These are phyloP conservation scores for Aurelia aurita DNA, from an alignment of 30 jellyfish, hydroid and myxozoan species.

Conservation along the genomic window DNA sequence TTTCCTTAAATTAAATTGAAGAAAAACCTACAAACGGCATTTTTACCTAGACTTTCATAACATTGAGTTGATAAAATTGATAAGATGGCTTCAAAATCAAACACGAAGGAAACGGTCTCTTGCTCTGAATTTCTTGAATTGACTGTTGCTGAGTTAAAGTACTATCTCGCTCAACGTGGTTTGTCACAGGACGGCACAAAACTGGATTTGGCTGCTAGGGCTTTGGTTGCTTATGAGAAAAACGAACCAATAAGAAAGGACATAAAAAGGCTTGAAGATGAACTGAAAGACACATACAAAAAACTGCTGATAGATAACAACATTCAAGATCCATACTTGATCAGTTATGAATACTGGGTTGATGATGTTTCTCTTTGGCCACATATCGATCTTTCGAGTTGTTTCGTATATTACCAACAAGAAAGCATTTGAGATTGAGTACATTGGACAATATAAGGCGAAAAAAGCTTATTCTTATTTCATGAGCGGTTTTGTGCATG, in stretches of 20 bases:
- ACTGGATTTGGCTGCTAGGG: constrained; percentile 8
- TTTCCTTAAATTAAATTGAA: too few species aligned
- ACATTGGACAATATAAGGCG: constrained; percentile 21
- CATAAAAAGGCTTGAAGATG: not conserved
- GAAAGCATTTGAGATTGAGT: constrained; percentile 20
- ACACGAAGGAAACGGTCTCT: too few species aligned
- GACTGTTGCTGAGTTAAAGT: constrained; percentile 9
- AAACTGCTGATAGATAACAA: not conserved
- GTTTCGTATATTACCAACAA: not conserved
- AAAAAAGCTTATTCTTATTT: constrained; percentile 1
- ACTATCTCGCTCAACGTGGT: not conserved
- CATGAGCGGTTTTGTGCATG: too few species aligned
- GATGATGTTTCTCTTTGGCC: constrained; percentile 14
- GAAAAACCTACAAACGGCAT: too few species aligned
- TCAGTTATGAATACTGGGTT: not conserved
- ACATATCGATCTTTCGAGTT: not conserved
- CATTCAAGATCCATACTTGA: not conserved
- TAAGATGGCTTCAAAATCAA: too few species aligned
- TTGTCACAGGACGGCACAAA: constrained; percentile 2
- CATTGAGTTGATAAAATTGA: too few species aligned
- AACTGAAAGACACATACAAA: not conserved
- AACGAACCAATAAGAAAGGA: constrained; percentile 10
- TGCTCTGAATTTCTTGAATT: not conserved
- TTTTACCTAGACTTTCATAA: too few species aligned
- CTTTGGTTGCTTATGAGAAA: constrained; percentile 12